These are phyloP conservation scores for Delia radicum DNA, from an alignment of 1,140 invertebrate genomes.

Conservation along the genomic window DNA sequence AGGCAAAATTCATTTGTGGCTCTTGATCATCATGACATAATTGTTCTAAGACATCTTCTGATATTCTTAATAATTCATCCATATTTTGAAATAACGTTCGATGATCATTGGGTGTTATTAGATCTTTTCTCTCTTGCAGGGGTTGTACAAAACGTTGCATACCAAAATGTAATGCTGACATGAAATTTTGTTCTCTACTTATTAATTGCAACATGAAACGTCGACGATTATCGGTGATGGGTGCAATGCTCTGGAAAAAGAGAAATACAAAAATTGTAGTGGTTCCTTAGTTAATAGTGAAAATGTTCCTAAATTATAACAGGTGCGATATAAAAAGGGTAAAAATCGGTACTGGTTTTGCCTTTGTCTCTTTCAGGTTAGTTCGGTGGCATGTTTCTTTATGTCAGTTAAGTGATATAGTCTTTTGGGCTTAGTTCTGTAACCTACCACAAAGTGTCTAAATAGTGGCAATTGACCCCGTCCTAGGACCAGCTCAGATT, in stretches of 20 bases:
- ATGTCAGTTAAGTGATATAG: too few relatives aligned
- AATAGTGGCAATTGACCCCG: too few relatives aligned
- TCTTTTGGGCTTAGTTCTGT: too few relatives aligned
- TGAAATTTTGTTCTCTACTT: slow-evolving; percentile 72
- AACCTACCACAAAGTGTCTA: too few relatives aligned
- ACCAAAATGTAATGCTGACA: slow-evolving; percentile 72
- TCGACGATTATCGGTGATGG: slow-evolving; percentile 58
- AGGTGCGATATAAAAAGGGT: neutral
- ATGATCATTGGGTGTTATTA: slow-evolving; percentile 73
- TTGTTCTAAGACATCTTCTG: slow-evolving; percentile 77
- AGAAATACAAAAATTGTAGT: neutral
- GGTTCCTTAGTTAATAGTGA: neutral
- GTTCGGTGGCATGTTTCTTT: too few relatives aligned
- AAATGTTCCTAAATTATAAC: neutral
- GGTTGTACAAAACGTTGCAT: slow-evolving; percentile 72
- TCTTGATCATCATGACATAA: slow-evolving; percentile 72
- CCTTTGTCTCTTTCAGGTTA: too few relatives aligned
- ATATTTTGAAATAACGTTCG: slow-evolving; percentile 78
- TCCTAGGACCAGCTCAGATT: too few relatives aligned
- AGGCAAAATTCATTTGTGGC: slow-evolving; percentile 64
- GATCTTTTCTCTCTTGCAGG: slow-evolving; percentile 69
- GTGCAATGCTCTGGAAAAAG: slow-evolving; percentile 49
- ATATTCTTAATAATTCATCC: slow-evolving; percentile 75
- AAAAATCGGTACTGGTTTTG: neutral
- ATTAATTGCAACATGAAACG: slow-evolving; percentile 63